Evolutionary conservation across 1,140 invertebrate species (phyloP).

Genomic region (Leptoteleia sp.): DNA sequence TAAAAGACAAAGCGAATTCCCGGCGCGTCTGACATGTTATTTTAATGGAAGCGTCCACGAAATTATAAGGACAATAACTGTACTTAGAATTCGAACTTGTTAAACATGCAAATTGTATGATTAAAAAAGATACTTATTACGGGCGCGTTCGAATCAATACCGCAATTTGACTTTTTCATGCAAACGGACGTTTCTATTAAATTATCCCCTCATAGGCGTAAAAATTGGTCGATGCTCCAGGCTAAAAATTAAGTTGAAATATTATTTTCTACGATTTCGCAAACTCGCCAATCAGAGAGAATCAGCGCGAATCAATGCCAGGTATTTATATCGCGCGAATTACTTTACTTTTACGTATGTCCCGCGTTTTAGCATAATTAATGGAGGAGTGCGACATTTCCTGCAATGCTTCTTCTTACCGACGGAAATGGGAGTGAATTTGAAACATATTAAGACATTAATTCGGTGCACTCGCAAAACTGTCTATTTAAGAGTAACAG

Average conservation of each 20-base stretch:
- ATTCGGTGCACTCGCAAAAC: too few species aligned
- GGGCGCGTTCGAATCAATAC: constrained; percentile 12
- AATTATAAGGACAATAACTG: constrained; percentile 2
- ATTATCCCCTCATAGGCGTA: constrained; percentile 18
- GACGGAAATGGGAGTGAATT: too few species aligned
- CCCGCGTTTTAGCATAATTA: too few species aligned
- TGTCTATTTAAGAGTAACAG: too few species aligned
- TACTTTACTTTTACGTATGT: too few species aligned
- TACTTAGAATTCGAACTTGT: too few species aligned
- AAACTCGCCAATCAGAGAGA: too few species aligned
- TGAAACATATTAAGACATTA: too few species aligned
- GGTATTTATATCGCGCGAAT: too few species aligned
- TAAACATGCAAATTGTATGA: constrained; percentile 20
- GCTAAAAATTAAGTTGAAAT: constrained; percentile 21
- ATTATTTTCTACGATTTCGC: constrained; percentile 28
- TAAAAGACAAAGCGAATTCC: constrained; percentile 24
- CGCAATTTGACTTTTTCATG: constrained; percentile 1
- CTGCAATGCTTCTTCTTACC: too few species aligned
- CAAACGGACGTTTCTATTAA: constrained; percentile 5
- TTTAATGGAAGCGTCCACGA: constrained; percentile 3
- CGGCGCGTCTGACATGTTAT: constrained; percentile 2
- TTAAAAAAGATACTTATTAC: constrained; percentile 8
- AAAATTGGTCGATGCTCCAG: constrained; percentile 6
- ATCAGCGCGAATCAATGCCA: too few species aligned
- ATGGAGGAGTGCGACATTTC: too few species aligned